Evolutionary conservation across 64 coral and sea anemone species (phyloP), one percentile per base, ranked within the genome.

Genomic region (Actinia tenebrosa): DNA sequence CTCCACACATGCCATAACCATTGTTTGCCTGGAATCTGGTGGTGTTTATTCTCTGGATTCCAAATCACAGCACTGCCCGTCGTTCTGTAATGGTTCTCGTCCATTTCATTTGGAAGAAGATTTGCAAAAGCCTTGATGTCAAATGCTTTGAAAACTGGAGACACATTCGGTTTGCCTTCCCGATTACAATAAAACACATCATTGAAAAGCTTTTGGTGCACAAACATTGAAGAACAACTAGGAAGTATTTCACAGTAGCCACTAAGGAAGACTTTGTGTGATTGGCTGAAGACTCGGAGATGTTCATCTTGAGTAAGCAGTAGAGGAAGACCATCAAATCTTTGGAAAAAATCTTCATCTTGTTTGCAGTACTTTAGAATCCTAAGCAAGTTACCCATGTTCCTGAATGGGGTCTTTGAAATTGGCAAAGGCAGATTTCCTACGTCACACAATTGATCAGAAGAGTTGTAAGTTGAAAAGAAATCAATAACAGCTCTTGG

Each of bases 231-330:
- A 17, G 45, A 27, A 37, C 88, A 89, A 56, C 85, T 16, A 58
- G 92, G 90, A 18, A 92, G 53, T n/a, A 98, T 62, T 4, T 79
- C 6, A n/a, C 44, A 11, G 58, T 91, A 88, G 1, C 20, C 63
- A 53, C 88, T 87, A 4, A 89, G 42, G 44, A 92, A 98, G 59
- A 82, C 88, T 22, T 84, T 79, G 60, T 83, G n/a, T 0, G 43
- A 10, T 16, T 18, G 7, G 61, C 86, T 86, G 77, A 94, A 94
- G 23, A n/a, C 26, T 27, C 64, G 84, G 13, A 98, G 19, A 25
- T 53, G 42, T n/a, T 88, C 82, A 81, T 98, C 96, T 42, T 90
- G 45, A 1, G 96, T 98, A 26, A 98, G 64, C 16, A 98, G 86
- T 75, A 98, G 69, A 1, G 89, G 89, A 10, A 90, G 68, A n/a